A percentile compares a stretch with the other conserved stretches of the same genome.
Conservation (phyloP, 2,113 vertebrate species). For the Ceratotherium simum region DNA sequence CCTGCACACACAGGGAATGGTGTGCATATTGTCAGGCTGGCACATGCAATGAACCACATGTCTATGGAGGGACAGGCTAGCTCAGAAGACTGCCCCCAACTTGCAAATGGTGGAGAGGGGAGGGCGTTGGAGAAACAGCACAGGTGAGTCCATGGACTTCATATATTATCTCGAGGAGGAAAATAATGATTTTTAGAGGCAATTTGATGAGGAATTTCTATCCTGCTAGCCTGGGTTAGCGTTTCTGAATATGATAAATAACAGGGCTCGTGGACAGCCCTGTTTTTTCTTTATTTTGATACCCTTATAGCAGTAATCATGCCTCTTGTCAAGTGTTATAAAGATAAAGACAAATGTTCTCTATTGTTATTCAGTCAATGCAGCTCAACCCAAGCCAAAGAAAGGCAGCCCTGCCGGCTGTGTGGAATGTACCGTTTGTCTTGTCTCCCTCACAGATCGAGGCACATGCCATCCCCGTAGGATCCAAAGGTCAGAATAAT, state of each 20-base stretch:
- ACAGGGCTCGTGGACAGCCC: constrained; percentile 65
- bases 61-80: constrained; percentile 49
- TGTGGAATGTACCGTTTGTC: constrained; percentile 82
- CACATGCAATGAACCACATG: constrained; percentile 65
- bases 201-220: constrained; percentile 83
- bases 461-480: constrained; percentile 56
- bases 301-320: constrained; percentile 88
- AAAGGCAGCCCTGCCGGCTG: constrained; percentile 79
- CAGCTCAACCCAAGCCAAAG: constrained; percentile 82
- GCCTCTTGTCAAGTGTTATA: constrained; percentile 87
- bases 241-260: constrained; percentile 86
- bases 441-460: constrained; percentile 79
- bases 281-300: constrained; percentile 84
- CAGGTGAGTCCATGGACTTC: constrained; percentile 62
- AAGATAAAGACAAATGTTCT: constrained; percentile 87
- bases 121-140: neutral
- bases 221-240: constrained; percentile 81
- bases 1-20: neutral
- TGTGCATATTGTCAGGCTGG: neutral
- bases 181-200: constrained; percentile 80
- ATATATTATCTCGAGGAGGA: constrained; percentile 58
- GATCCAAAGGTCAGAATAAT: constrained; percentile 64
- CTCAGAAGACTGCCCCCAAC: constrained; percentile 56
- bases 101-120: neutral
- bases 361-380: constrained; percentile 86